Evolutionary conservation across 2,113 vertebrate species (phyloP), one percentile per base, ranked within the genome.

Genomic region (Ovis canadensis): DNA sequence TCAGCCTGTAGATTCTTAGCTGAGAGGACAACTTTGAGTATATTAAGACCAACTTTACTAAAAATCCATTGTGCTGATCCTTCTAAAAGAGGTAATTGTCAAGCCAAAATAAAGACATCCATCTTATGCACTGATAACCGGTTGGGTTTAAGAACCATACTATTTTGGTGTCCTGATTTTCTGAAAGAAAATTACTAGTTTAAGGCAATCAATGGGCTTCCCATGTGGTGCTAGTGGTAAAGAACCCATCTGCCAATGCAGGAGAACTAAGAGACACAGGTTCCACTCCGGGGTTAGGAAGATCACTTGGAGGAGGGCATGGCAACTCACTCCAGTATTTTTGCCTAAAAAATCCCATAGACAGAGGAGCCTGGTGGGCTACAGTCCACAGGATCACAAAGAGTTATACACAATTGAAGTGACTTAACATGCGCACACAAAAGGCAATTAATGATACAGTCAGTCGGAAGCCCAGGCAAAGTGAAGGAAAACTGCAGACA

Each of bases 1-100:
- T 98, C 87, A 71, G 86, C 94, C 97, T 77, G 91, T 95, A 97
- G 95, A 91, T 67, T 96, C 97, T 97, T 78, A 96, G 71, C 91
- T 97, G 27, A 98, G 92, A 90, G 52, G 78, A 64, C 36, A 85
- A 16, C 54, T 86, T 29, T 81, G 80, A 43, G 91, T 64, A 83
- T 85, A 80, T 43, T 96, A 97, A 86, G 54, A 88, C 88, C 83
- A 4, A 87, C 29, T 57, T 93, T 74, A 86, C 81, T 77, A 74
- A 98, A 88, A 97, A 90, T 97, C 87, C 19, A 83, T 62, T 95
- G n/a, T 40, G 17, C 59, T 97, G 33, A 96, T 96, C 45, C 91
- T 92, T 59, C 23, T 50, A 43, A 88, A 50, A 95, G 52, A 59
- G 16, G 23, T 64, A 67, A 71, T 12, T 80, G 7, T 14, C 4